Percentiles rank a stretch among this genome's conserved stretches.
phyloP scores from a whole-genome alignment of 1,140 invertebrate species.

The Popillia japonica region DNA sequence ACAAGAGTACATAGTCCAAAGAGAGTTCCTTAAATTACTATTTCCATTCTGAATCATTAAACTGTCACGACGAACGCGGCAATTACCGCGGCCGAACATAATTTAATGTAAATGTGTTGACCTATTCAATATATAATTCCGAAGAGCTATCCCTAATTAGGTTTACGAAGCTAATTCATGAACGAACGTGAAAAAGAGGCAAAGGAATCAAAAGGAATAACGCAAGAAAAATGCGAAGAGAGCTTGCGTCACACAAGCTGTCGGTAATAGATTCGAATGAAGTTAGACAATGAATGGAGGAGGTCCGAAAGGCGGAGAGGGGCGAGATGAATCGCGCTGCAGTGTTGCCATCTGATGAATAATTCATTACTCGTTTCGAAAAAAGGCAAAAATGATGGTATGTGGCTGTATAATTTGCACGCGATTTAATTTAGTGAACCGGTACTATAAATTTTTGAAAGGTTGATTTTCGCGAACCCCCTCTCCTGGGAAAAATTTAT shows the following conservation, averaged over 20 bases:
- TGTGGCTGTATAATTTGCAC: slow-evolving; percentile 17
- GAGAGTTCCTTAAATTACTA: neutral
- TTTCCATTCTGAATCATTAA: slow-evolving; percentile 15
- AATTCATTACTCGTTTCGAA: slow-evolving; percentile 6
- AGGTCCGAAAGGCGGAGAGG: neutral
- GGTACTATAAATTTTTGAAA: slow-evolving; percentile 18
- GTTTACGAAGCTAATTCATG: neutral
- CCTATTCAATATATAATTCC: slow-evolving; percentile 14
- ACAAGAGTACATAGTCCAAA: neutral
- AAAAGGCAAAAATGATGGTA: neutral
- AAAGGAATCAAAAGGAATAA: neutral
- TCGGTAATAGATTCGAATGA: neutral
- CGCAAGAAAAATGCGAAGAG: neutral
- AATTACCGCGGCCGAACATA: slow-evolving; percentile 24
- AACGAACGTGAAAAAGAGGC: neutral
- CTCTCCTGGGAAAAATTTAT: neutral
- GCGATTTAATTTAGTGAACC: slow-evolving; percentile 21
- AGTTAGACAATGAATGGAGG: slow-evolving; percentile 6
- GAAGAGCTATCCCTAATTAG: slow-evolving; percentile 18
- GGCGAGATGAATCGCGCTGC: neutral
- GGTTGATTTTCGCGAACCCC: no score
- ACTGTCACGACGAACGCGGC: slow-evolving; percentile 4
- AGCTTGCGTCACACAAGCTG: neutral
- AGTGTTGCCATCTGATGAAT: neutral
- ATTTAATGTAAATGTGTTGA: slow-evolving; percentile 7